Evolutionary conservation across 2,113 vertebrate species (phyloP), one percentile per base, ranked within the genome.

Genomic region (Turdus rufiventris): DNA sequence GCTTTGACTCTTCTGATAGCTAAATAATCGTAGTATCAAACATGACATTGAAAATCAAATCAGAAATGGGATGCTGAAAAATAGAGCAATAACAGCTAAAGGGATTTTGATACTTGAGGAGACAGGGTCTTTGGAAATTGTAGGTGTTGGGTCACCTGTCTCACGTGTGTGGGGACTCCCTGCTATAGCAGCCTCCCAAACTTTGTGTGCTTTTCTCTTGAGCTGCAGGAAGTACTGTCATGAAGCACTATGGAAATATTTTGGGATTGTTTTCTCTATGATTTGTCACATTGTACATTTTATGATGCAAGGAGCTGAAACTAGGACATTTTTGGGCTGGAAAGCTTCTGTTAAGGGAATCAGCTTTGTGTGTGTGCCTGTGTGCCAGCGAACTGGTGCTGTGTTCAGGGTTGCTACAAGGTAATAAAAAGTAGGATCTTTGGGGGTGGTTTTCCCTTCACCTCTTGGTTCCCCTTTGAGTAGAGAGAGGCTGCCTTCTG

Each of bases 361-460:
- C 23, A 20, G 17, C 45, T 12, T 0, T 34, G 2, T n/a, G 6
- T 21, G 7, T 10, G 9, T 20, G 23, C 4, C 13, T 33, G 28
- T 12, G 6, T 12, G 6, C 10, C 38, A 38, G 18, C 0, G 2
- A 48, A 9, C 23, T 66, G 45, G 7, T 47, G 43, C 29, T 56
- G 7, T 67, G 48, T 33, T 58, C 25, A 6, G 20, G 36, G 60
- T 42, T 82, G 43, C 58, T 57, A 16, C 42, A 48, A 25, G 10
- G 10, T 51, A 68, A 31, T 71, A 62, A 71, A 75, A 38, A 25
- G 28, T 53, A 21, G 28, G 1, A 1, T 68, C 36, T 28, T 76
- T 18, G n/a, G n/a, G 9, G 7, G 4, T 67, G 53, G 20, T 81
- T 74, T 82, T 60, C 11, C 9, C 7, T 82, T 74, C 3, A 10